Base-by-base conservation (phyloP, 2,113 vertebrate genomes). In the Ranitomeya variabilis region DNA sequence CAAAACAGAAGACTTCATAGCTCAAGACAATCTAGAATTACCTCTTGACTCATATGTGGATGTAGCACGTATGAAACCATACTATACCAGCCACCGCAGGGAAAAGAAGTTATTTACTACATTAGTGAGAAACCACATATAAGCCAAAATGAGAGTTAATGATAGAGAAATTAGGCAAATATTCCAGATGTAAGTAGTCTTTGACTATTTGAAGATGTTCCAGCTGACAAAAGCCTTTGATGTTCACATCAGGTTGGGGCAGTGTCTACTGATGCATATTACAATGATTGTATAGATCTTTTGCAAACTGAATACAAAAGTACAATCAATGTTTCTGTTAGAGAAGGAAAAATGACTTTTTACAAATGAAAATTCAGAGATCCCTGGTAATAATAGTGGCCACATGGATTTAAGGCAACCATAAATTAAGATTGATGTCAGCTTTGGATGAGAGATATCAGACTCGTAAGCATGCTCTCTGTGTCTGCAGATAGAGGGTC, bases 261-360 rank as follows among this genome's bases (percentile, higher is more conserved):
- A 51, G 80, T 83, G 57, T 66, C 80, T 83, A 64, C 16, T 66
- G 31, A 83, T 51, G 80, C 80, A 66, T 83, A 64, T 45, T 83
- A 66, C 60, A 66, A 64, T 83, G 80, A 83, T 83, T 62, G 80
- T 66, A 64, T 31, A 64, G 59, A 64, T 52, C 80, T 62, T 66
- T 83, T 64, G 66, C 80, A 66, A 83, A 83, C 16, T 83, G 80
- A 66, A 66, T 83, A 83, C 80, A 83, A 83, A 83, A 83, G 80
- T 60, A 51, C 80, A 83, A 82, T 82, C 80, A 82, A 83, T 83
- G 60, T 66, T 66, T 83, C 31, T 66, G 60, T 64, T 37, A 6
- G 60, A 45, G 80, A 83, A 13, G 59, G 80, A 60, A 66, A 62
- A 45, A 21, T 82, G 80, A 82, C 80, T 59, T 82, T 62, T 82